Base-by-base conservation (phyloP, 2,888 invertebrate genomes). In the Portevinia maculata region DNA sequence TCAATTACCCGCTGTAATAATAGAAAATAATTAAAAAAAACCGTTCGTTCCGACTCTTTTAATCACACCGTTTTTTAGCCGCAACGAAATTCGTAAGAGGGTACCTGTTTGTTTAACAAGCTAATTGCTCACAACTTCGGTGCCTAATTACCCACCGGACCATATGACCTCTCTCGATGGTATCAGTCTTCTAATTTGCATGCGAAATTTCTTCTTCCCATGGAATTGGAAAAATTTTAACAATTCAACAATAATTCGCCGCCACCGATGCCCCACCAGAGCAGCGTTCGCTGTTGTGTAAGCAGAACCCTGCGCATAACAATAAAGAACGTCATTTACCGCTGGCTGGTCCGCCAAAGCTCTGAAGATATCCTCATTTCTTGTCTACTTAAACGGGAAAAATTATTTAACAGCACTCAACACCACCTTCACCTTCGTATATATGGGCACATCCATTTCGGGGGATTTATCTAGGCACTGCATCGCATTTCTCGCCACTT, bases 341-440 rank as follows among this genome's bases (percentile, higher is more conserved):
- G 75, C 74, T 69, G 79, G 57, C 55, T 62, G 53, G 32, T 24
- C 71, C 39, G 32, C 30, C 44, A 53, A 30, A 30, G 21, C 28
- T 21, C 13, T 8, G 8, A 21, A 57, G 69, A 44, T 75, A 62
- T 62, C 69, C 79, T 50, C 69, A 79, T 75, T 74, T 69, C 60
- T 74, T 57, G 75, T 53, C 67, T 79, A 79, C 69, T 79, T 79
- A 79, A 81, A 81, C 70, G 81, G 75, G 81, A 70, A 81, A 81
- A 81, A 81, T 76, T 75, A 75, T 81, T 81, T 81, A 81, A 76
- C 81, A 81, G 70, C 81, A 60, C 76, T 76, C 70, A 70, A 62
- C 73, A 67, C 71, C 83, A 83, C 78, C 83, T 83, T 83, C 78
- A 78, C 70, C 71, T 73, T 62, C 78, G 59, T 15, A 46, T 59